Evolutionary conservation across 2,888 invertebrate species (phyloP).

Genomic region (Ormyrus nitidulus): DNA sequence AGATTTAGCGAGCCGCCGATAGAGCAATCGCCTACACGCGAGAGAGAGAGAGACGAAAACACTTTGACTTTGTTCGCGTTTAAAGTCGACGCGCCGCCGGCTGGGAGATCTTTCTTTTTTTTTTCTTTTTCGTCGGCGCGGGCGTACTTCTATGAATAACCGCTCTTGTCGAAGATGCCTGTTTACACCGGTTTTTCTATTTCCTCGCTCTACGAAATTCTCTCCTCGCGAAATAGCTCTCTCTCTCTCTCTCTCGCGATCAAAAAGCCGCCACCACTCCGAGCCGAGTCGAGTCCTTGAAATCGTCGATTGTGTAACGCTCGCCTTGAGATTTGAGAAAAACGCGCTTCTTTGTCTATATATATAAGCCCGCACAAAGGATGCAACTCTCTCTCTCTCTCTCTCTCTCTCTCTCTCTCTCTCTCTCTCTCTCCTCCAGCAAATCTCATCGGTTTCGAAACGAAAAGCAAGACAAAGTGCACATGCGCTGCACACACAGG

Average conservation of each 20-base stretch:
- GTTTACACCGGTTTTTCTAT: slow-evolving; percentile 28
- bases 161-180: not conserved
- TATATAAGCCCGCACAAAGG: too few relatives aligned
- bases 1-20: slow-evolving; percentile 5
- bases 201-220: not conserved
- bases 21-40: slow-evolving; percentile 45
- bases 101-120: slow-evolving; percentile 4
- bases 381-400: too few relatives aligned
- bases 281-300: slow-evolving; percentile 4
- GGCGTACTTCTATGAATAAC: slow-evolving; percentile 45
- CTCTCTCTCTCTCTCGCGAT: too few relatives aligned
- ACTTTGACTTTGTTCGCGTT: slow-evolving; percentile 50
- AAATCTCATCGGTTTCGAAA: not conserved
- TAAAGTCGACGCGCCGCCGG: slow-evolving; percentile 29
- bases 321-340: slow-evolving; percentile 16
- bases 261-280: not conserved
- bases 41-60: slow-evolving; percentile 40
- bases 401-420: too few relatives aligned
- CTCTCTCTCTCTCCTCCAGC: too few relatives aligned
- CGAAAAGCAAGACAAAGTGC: not conserved
- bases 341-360: slow-evolving; percentile 17
- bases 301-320: slow-evolving; percentile 4
- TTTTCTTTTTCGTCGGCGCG: not conserved
- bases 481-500: not conserved
- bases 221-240: too few relatives aligned